Base-by-base conservation (phyloP, 2,888 invertebrate species). In the Tipula unca region DNA sequence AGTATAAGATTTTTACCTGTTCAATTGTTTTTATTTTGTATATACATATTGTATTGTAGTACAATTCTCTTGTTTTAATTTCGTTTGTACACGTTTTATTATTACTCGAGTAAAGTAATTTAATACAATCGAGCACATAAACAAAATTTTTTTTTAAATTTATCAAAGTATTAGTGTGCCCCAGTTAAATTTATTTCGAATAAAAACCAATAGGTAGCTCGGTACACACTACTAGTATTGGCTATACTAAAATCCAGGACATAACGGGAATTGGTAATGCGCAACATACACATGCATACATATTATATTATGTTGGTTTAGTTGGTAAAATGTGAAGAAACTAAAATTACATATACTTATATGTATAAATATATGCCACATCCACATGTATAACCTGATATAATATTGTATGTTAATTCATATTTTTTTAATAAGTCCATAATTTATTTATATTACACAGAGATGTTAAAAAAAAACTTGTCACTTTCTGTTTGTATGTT, bases 211-310 rank as follows among this genome's bases (percentile, higher is more conserved):
- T 6, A 10, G 36, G 17, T 35, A 84, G 36, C 20, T 32, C 35
- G 13, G 10, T 20, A 36, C 36, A 36, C 13, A 36, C 35, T 36
- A 36, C 35, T 36, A 84, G 20, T 36, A 84, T 20, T 17, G 36
- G 36, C 36, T 35, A 84, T 36, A 36, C 36, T 36, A 84, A 36
- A 84, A 84, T 84, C 36, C 84, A 84, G 84, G 84, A 84, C 84
- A 84, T 84, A 84, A 84, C 84, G 84, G 84, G 36, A 84, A 84
- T 32, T 36, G 36, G 36, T 35, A 36, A 35, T 36, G 35, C 84
- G 84, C 84, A 36, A 36, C 84, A 25, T 36, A 36, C 20, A 36
- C 36, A 20, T 32, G n/a, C 25, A 36, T 29, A 35, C 35, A 8
- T 84, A n/a, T n/a, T n/a, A 29, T 82, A 82, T 82, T n/a, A 6